A percentile compares a stretch with the other conserved stretches of the same genome.
Conservation (phyloP, 2,797 vertebrate genomes). For the Mastacembelus armatus region DNA sequence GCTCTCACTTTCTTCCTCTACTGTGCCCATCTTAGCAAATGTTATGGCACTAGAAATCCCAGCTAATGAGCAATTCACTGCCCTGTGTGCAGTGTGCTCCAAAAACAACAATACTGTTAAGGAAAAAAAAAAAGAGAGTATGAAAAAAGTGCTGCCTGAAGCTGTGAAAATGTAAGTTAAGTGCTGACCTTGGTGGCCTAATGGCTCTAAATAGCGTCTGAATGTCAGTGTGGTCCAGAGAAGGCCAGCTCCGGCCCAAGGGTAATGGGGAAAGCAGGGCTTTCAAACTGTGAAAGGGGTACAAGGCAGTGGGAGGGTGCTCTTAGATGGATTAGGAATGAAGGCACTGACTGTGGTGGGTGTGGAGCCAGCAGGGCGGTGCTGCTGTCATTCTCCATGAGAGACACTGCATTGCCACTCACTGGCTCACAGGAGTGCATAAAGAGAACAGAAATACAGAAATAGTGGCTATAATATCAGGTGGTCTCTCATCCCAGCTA, state of each 20-base stretch:
- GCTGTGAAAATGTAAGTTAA: slow-evolving; percentile 77
- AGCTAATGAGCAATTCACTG: slow-evolving; percentile 56
- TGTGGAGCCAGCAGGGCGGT: slow-evolving; percentile 11
- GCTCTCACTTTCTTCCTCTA: slow-evolving; percentile 22
- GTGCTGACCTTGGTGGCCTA: slow-evolving; percentile 77
- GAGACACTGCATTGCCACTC: slow-evolving; percentile 10
- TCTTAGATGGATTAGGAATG: slow-evolving; percentile 49
- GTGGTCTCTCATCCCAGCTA: slow-evolving; percentile 5
- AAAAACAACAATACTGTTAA: slow-evolving; percentile 47
- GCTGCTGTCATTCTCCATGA: slow-evolving; percentile 19
- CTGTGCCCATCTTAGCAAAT: slow-evolving; percentile 24
- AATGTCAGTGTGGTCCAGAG: slow-evolving; percentile 70
- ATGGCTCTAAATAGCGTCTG: slow-evolving; percentile 76
- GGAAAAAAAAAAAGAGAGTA: slow-evolving; percentile 13
- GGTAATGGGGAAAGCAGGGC: slow-evolving; percentile 57
- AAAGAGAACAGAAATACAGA: slow-evolving; percentile 18
- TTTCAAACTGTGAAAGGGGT: slow-evolving; percentile 64
- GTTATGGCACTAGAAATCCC: slow-evolving; percentile 33
- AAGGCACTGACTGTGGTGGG: slow-evolving; percentile 41
- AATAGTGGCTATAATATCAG: slow-evolving; percentile 29
- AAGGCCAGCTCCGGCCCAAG: slow-evolving; percentile 65
- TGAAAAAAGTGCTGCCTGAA: slow-evolving; percentile 53
- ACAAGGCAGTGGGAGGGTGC: slow-evolving; percentile 18
- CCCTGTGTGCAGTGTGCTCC: slow-evolving; percentile 36
- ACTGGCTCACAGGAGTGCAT: slow-evolving; percentile 1